Evolutionary conservation across 2,113 vertebrate genomes (phyloP), one percentile per base, ranked within the genome.

Genomic region (Tragelaphus buxtoni): DNA sequence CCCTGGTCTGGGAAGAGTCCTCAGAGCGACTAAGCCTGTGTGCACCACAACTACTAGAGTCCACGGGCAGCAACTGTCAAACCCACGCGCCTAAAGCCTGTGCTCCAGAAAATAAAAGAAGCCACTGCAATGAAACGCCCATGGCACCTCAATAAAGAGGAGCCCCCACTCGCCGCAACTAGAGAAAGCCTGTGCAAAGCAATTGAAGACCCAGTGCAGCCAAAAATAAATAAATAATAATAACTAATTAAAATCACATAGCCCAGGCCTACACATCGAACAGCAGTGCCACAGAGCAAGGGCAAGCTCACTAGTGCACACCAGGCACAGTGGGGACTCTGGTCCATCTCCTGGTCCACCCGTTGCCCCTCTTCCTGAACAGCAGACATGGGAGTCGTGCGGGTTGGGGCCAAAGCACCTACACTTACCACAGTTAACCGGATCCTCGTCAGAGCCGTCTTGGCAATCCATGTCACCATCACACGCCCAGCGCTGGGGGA

Each of bases 381-480:
- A 55, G 81, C 28, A 47, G 72, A 16, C 2, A 10, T 8, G 0
- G 7, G 60, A 24, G 90, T 12, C 1, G 11, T 32, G 5, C 4
- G 1, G 11, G 32, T 10, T 1, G 28, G 20, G 42, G 14, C 17
- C 11, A 0, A 17, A 16, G 47, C 16, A 11, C 26, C 0, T 24
- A 53, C 2, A 65, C 79, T 98, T 98, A 99, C 99, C 99, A 47
- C 99, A 99, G 91, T 24, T 98, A 74, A 90, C 86, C 0, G 99
- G 99, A 81, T 99, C 99, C 98, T 99, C 99, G 0, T 99, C 99
- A 0, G 99, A 99, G 91, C 99, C 99, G 0, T 99, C 99, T 97
- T 99, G 99, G 98, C 99, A 99, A 98, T 99, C 99, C 0, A 99
- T 97, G 8, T 99, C 99, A 0, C 99, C 99, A 0, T 99, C 99